Evolutionary conservation across 2,888 invertebrate genomes (phyloP), one percentile per base, ranked within the genome.

Genomic region (Amphipyra tragopoginis): DNA sequence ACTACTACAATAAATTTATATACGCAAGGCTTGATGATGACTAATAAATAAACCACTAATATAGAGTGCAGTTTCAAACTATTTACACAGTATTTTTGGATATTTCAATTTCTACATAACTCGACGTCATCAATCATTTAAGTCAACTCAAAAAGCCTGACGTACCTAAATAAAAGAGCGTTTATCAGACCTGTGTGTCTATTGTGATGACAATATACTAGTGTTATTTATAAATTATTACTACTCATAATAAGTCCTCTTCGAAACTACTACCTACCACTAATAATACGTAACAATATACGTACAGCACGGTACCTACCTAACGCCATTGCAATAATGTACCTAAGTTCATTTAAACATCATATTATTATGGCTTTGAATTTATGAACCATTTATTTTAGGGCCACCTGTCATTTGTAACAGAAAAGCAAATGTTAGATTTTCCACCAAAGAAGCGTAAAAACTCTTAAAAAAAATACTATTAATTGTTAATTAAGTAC

Each of bases 121-220:
- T 29, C 40, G 9, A 33, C n/a, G 42, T 11, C 15, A 48, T 62
- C 10, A 29, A 47, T 14, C 29, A 50, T 29, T 54, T n/a, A n/a
- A n/a, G n/a, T n/a, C 8, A 33, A 21, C 33, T 21, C 6, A 7
- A 36, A 8, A 54, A 52, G 54, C 61, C 42, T 40, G 8, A 48
- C 26, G 44, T 52, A n/a, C n/a, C n/a, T n/a, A 38, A 52, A 33
- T 38, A 45, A 43, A 34, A 48, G 11, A 8, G 14, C n/a, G 36
- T 40, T 48, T 14, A 34, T 9, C 21, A 49, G 40, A 56, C 48
- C 34, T 57, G 29, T 10, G 29, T 44, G 73, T 80, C 81, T 82
- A 75, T 80, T 83, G 85, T 88, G 89, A 86, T 87, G 90, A 89
- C 89, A 89, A 90, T 89, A 90, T 85, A 65, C 71, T 87, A 88